Base-by-base conservation (phyloP, 53 echinoderm and acorn worm species). In the Arbacia lixula region DNA sequence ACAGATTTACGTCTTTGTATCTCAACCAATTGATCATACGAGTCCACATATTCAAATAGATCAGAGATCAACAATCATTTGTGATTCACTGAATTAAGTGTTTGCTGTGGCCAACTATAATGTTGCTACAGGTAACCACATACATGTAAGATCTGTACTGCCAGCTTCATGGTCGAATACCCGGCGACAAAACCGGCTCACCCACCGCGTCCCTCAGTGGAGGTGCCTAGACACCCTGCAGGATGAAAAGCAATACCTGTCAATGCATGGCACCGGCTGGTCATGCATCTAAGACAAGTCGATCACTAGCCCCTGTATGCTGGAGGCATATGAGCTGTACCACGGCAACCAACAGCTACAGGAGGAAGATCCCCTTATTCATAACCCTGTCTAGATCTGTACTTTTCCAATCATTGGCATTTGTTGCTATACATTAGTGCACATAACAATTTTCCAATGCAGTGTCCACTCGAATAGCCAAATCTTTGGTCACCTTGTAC, bases 251-350 rank as follows among this genome's bases (percentile, higher is more conserved):
- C 8, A 66, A 66, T 19, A 34, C 66, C 66, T 66, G 36, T 66
- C 66, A 66, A 66, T 6, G 66, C 19, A 66, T 66, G 66, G 1
- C 66, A 8, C 66, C 19, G 66, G 66, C 19, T 66, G 66, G 66
- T 66, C 66, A 66, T 36, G 36, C 66, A 66, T 66, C 66, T 66
- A 36, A 35, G 66, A 66, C 66, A 66, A 66, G 66, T 66, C 36
- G 36, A 35, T 35, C 66, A 66, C 35, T 66, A 35, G 66, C 17
- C 34, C 66, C 49, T 46, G 49, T n/a, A 14, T 46, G 14, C 14
- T 10, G 14, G 49, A 46, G 14, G 49, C 49, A 46, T 46, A 46
- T 46, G 49, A 46, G 49, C 9, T 46, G 49, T 14, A 14, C 49
- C 49, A 10, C 49, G 14, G 49, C 14, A 14, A 46, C 49, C 49